Conservation (phyloP, 2,113 vertebrate species). For the Pelusios castaneus region DNA sequence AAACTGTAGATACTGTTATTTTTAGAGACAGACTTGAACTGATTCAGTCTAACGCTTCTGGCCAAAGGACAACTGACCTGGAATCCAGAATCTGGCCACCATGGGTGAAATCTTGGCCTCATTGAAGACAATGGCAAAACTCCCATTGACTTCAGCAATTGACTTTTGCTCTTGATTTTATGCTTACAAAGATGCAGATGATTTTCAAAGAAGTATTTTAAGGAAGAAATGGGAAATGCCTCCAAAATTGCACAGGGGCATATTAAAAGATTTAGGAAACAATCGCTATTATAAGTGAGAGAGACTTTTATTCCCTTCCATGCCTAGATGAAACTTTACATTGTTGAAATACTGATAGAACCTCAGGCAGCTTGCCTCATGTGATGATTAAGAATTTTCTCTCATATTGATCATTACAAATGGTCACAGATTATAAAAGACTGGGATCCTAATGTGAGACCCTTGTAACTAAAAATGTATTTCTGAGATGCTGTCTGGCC, state of each 20-base stretch:
- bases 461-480: background rate
- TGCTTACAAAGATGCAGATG: background rate
- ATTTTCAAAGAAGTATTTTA: background rate
- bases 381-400: background rate
- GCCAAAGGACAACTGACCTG: background rate
- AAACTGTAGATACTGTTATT: background rate
- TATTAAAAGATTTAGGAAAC: background rate
- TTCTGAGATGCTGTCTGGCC: background rate
- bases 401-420: background rate
- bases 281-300: background rate
- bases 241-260: background rate
- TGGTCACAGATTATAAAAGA: background rate
- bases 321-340: background rate
- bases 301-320: background rate
- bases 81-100: background rate
- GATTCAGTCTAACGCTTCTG: background rate
- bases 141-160: background rate
- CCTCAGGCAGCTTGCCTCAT: background rate
- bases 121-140: background rate
- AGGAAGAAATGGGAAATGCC: background rate
- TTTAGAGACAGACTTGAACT: background rate
- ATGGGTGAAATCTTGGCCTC: background rate
- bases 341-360: background rate
- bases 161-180: slow-evolving; percentile 19
- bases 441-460: accelerated